Evolutionary conservation across 2,888 invertebrate species (phyloP).

Genomic region (Patella pellucida): DNA sequence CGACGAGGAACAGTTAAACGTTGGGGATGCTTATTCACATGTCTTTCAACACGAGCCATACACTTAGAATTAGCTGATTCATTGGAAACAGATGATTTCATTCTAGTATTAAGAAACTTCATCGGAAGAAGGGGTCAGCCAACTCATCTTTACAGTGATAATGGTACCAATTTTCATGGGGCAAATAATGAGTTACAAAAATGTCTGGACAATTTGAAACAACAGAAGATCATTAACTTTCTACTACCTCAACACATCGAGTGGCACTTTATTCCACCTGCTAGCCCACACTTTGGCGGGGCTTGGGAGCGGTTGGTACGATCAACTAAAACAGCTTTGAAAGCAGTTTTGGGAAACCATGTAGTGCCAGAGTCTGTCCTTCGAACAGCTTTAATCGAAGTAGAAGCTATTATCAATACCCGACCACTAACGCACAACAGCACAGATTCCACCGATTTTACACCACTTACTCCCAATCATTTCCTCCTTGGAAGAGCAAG

Average conservation of each 20-base stretch:
- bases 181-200: conserved; percentile 28
- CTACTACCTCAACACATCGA: conserved; percentile 36
- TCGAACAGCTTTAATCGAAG: conserved; percentile 17
- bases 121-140: too few relatives aligned
- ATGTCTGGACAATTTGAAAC: conserved; percentile 21
- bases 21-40: conserved; percentile 25
- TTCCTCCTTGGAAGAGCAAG: conserved; percentile 17
- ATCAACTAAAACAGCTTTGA: conserved; percentile 47
- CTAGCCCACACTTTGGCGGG: conserved; percentile 63
- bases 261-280: conserved; percentile 66
- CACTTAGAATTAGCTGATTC: conserved; percentile 23
- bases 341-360: conserved; percentile 8
- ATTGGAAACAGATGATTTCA: conserved; percentile 22
- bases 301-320: conserved; percentile 66
- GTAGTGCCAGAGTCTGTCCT: conserved; percentile 10
- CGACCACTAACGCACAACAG: conserved; percentile 26
- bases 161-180: conserved; percentile 40
- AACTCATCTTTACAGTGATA: too few relatives aligned
- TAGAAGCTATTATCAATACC: conserved; percentile 24
- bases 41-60: conserved; percentile 15
- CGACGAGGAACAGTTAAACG: conserved; percentile 15
- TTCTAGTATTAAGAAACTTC: conserved; percentile 13
- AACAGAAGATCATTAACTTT: conserved; percentile 7
- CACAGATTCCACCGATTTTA: conserved; percentile 19
- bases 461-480: conserved; percentile 26